Base-by-base conservation (phyloP, 2,888 invertebrate genomes). In the Sinentomon sp. region DNA sequence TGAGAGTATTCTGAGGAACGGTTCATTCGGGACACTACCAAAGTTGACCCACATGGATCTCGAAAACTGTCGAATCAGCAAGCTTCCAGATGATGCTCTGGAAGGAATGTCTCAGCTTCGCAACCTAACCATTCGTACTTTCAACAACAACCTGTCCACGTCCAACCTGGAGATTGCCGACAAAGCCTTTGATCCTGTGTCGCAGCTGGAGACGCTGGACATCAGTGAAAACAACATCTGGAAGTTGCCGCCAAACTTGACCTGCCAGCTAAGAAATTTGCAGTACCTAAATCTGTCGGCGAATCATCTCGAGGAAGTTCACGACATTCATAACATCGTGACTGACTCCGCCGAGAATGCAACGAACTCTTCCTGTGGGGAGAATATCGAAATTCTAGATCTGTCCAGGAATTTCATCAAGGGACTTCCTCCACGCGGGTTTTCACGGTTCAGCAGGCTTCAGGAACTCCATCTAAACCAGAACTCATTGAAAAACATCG, bases 41-140 rank as follows among this genome's bases (percentile, higher is more conserved):
- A 74, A 75, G 53, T 57, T 78, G 36, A 64, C 68, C 39, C 73
- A 75, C 46, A 62, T 78, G 31, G 67, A 69, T 26, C 69, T 78
- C 44, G 75, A 76, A 50, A 72, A 69, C 50, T 78, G 77, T 54
- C 75, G 76, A 56, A 71, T 77, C 39, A 70, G 71, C 35, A 74
- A 74, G 49, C 59, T 77, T 36, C 71, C 75, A 37, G 68, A 72
- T 45, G 74, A 73, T 35, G 73, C 77, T n/a, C 75, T 80, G 48
- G 64, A 67, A 27, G 76, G 76, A 28, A 62, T 78, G 25, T 65
- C 68, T 36, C 69, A 75, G 50, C 60, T 80, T 38, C 60, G 71
- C 42, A 73, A 75, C 51, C 59, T 80, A 36, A 76, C 77, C 27
- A 64, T 80, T 41, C 63, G 72, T 46, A 76, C 76, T 31, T 74